Percentiles rank a stretch among this genome's conserved stretches.
Evolutionary conservation across 2,797 vertebrate species (phyloP).

Genomic region (Gallinago stenura): DNA sequence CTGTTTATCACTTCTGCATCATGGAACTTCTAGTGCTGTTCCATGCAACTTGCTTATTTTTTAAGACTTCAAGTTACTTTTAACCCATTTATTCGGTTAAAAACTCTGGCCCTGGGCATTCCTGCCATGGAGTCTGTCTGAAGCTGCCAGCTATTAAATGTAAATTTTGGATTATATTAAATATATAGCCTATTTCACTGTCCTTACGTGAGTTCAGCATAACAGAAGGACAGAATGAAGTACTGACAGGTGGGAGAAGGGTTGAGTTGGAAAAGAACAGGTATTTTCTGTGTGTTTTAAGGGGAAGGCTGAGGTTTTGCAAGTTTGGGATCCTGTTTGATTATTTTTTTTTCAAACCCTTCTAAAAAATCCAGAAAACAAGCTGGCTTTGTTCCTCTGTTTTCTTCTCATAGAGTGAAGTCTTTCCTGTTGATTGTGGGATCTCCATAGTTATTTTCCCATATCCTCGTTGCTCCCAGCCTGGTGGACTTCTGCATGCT

Average conservation of each 20-base stretch:
- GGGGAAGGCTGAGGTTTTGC: not conserved
- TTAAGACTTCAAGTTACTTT: conserved; percentile 37
- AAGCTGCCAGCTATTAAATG: not conserved
- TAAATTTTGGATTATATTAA: not conserved
- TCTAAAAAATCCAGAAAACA: not conserved
- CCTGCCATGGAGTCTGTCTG: not conserved
- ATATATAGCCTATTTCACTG: not conserved
- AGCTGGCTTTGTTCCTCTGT: not conserved
- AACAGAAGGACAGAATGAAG: not conserved
- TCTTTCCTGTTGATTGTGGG: not conserved
- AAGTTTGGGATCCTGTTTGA: not conserved
- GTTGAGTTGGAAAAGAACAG: not conserved
- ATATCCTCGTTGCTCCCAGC: not conserved
- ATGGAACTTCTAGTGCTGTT: conserved; percentile 59
- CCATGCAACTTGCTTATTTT: conserved; percentile 37
- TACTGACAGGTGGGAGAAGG: not conserved
- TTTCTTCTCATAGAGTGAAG: not conserved
- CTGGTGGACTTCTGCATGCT: not conserved
- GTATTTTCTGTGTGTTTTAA: not conserved
- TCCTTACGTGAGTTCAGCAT: not conserved
- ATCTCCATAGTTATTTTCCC: not conserved
- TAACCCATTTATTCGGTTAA: not conserved
- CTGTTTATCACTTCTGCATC: conserved; percentile 31
- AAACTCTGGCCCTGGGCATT: not conserved
- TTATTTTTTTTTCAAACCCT: not conserved